Percentiles rank a stretch among this genome's conserved stretches.
These are phyloP conservation scores for Xiphophorus maculatus DNA, from an alignment of 2,113 vertebrate species.

Conservation along the genomic window DNA sequence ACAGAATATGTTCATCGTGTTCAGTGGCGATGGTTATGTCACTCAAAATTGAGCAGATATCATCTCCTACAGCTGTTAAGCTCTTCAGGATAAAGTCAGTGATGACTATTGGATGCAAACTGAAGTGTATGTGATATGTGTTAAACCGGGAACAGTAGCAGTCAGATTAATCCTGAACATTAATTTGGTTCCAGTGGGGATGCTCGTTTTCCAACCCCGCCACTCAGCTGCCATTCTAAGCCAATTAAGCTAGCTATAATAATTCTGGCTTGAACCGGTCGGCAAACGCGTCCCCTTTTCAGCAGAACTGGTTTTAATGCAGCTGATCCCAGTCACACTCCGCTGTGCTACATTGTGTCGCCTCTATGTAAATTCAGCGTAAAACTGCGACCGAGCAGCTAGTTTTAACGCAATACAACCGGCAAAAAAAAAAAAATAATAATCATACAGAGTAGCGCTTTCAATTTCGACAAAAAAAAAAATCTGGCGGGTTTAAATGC, in stretches of 20 bases:
- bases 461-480: neutral
- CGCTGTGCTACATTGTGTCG: neutral
- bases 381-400: neutral
- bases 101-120: neutral
- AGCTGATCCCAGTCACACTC: neutral
- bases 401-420: conserved; percentile 10
- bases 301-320: neutral
- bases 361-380: too few relatives aligned
- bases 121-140: neutral
- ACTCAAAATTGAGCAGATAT: neutral
- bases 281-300: conserved; percentile 10
- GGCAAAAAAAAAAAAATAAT: neutral
- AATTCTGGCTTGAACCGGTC: conserved; percentile 71
- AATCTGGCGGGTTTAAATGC: neutral
- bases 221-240: conserved; percentile 54
- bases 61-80: neutral
- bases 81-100: neutral
- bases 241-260: conserved; percentile 65
- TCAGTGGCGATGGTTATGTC: neutral
- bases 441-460: neutral
- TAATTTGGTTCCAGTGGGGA: neutral
- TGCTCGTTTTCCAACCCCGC: conserved; percentile 13
- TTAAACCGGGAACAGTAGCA: neutral
- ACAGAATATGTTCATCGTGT: too few relatives aligned
- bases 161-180: neutral